phyloP scores from a whole-genome alignment of 2,113 vertebrate genomes.

The Cavia porcellus region DNA sequence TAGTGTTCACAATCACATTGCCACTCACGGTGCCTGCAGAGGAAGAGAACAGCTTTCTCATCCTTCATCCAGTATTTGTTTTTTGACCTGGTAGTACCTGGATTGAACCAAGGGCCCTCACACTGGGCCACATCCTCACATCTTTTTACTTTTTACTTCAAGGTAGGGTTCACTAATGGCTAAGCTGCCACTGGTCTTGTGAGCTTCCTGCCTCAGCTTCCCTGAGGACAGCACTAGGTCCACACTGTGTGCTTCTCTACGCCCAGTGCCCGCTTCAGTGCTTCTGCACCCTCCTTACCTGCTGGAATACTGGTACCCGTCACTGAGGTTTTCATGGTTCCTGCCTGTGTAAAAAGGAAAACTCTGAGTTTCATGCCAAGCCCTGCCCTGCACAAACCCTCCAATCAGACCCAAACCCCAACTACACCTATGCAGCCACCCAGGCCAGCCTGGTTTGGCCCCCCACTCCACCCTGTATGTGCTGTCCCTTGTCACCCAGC shows the following conservation, averaged over 20 bases:
- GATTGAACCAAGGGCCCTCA: not conserved
- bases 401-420: not conserved
- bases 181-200: not conserved
- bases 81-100: not conserved
- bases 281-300: constrained; percentile 86
- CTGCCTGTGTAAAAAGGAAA: constrained; percentile 90
- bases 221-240: not conserved
- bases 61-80: not conserved
- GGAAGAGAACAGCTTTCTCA: not conserved
- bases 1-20: constrained; percentile 96
- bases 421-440: accelerated
- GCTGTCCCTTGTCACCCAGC: accelerated
- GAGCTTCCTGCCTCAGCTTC: not conserved
- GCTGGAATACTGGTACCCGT: constrained; percentile 95
- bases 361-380: not conserved
- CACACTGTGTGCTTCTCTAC: not conserved
- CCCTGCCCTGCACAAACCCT: not conserved
- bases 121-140: not conserved
- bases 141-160: not conserved
- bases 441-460: not conserved
- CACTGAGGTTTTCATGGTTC: constrained; percentile 94
- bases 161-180: not conserved
- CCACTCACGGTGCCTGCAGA: constrained; percentile 94
- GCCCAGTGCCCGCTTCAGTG: accelerated
- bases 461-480: accelerated